Evolutionary conservation across 2,888 invertebrate species (phyloP).

Genomic region (Plebejus anna): DNA sequence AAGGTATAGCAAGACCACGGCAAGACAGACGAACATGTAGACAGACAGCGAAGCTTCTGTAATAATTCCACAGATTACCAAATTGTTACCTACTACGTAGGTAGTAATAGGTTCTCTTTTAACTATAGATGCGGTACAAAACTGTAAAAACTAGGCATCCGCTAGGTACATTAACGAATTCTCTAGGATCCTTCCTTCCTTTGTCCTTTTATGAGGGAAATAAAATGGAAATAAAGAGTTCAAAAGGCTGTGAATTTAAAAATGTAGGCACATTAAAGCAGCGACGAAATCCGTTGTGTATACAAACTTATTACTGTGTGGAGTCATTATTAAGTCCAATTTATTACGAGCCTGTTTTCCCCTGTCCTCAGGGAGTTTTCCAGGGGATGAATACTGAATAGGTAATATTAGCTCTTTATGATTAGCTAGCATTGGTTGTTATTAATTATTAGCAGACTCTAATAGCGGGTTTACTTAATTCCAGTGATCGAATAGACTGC

Average conservation of each 20-base stretch:
- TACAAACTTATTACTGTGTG: not conserved
- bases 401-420: not conserved
- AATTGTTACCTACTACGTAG: too few relatives aligned
- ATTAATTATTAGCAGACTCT: not conserved
- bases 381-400: not conserved
- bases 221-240: not conserved
- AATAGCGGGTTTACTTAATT: too few relatives aligned
- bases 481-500: too few relatives aligned
- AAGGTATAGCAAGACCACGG: too few relatives aligned
- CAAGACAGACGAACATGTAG: too few relatives aligned
- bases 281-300: constrained; percentile 2
- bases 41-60: too few relatives aligned
- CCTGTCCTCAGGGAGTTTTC: not conserved
- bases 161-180: too few relatives aligned
- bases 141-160: too few relatives aligned
- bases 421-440: not conserved
- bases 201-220: not conserved
- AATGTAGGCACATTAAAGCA: not conserved
- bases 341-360: constrained; percentile 13
- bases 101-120: too few relatives aligned
- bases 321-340: not conserved
- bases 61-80: too few relatives aligned
- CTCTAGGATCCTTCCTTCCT: not conserved
- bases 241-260: constrained; percentile 7
- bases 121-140: too few relatives aligned